phyloP scores from a whole-genome alignment of 2,797 vertebrate species.

The Hippopotamyrus pictus region DNA sequence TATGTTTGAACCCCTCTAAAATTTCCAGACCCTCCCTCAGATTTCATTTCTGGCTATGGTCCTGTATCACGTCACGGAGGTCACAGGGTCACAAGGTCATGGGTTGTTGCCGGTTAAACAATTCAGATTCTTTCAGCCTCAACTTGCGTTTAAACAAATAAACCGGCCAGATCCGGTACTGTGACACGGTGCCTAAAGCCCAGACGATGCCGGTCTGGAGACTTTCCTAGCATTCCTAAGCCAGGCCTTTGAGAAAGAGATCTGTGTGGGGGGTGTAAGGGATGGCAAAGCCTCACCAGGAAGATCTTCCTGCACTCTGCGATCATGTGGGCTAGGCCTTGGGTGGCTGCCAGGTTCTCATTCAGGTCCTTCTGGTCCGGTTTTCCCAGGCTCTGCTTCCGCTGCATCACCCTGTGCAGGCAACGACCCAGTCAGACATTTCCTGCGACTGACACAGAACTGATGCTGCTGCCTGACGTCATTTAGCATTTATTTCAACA shows the following conservation, averaged over 20 bases:
- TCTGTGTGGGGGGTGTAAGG: neutral
- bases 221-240: neutral
- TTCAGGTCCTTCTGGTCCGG: constrained; percentile 96
- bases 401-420: constrained; percentile 81
- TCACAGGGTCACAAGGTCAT: neutral
- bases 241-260: neutral
- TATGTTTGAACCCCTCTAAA: neutral
- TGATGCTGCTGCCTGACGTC: neutral
- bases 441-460: neutral
- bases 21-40: neutral
- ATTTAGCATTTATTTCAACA: neutral
- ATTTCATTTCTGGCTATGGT: neutral
- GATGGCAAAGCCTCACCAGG: neutral
- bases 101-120: neutral
- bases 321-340: constrained; percentile 71
- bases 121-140: neutral
- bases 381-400: constrained; percentile 89
- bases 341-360: constrained; percentile 93
- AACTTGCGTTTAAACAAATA: neutral
- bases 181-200: neutral
- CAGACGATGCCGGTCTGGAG: neutral
- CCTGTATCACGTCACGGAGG: neutral
- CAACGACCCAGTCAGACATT: neutral
- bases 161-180: neutral
- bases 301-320: neutral